Percentiles rank a stretch among this genome's conserved stretches.
These are phyloP conservation scores for Zaprionus capensis DNA, from an alignment of 1,140 invertebrate species.

Conservation along the genomic window DNA sequence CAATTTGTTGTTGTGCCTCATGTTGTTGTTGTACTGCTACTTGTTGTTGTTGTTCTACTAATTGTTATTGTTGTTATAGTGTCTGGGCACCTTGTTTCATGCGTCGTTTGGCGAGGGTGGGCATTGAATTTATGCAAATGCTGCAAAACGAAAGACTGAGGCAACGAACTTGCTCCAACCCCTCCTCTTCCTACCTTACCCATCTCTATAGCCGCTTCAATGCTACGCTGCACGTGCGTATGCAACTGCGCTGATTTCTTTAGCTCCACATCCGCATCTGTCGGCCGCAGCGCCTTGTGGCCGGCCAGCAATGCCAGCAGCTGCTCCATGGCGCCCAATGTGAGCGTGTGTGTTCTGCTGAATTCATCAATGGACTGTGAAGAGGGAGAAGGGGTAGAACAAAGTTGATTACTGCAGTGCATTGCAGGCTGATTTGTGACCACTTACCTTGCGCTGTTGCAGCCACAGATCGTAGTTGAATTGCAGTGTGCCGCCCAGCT, in stretches of 20 bases:
- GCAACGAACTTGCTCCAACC: conserved; percentile 53
- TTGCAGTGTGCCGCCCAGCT: conserved; percentile 90
- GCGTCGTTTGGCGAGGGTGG: conserved; percentile 28
- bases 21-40: conserved; percentile 14
- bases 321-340: conserved; percentile 86
- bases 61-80: conserved; percentile 24
- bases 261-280: conserved; percentile 85
- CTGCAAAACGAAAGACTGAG: conserved; percentile 66
- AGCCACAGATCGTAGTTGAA: conserved; percentile 94
- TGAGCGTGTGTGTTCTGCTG: conserved; percentile 85
- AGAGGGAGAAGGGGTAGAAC: neutral
- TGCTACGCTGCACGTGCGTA: conserved; percentile 81
- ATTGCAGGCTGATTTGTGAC: neutral
- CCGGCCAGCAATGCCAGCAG: conserved; percentile 85
- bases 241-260: conserved; percentile 84
- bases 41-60: conserved; percentile 48
- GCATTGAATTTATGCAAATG: conserved; percentile 73
- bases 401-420: neutral
- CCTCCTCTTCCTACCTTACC: conserved; percentile 53
- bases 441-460: conserved; percentile 90
- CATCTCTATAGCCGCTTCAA: conserved; percentile 77
- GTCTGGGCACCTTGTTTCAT: conserved; percentile 33
- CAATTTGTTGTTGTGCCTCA: conserved; percentile 13
- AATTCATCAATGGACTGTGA: conserved; percentile 88
- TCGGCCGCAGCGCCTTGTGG: conserved; percentile 83